A percentile compares a stretch with the other conserved stretches of the same genome.
Evolutionary conservation across 2,113 vertebrate genomes (phyloP).

Genomic region (Casuarius casuarius): DNA sequence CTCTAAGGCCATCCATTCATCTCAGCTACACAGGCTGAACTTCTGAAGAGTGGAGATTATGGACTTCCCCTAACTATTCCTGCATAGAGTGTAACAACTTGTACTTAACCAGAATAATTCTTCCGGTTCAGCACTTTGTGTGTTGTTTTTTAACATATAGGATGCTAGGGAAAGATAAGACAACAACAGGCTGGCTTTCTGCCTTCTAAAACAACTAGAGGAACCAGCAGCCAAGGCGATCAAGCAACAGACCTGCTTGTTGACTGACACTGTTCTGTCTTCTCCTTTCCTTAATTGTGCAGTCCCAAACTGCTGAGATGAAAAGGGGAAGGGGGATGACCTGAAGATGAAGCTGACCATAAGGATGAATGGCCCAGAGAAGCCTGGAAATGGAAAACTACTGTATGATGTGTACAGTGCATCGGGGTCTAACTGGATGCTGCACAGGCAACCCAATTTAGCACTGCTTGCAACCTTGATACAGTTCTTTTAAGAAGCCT

Average conservation of each 20-base stretch:
- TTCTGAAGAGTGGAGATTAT: not conserved
- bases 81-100: fast-evolving
- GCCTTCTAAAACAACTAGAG: not conserved
- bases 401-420: not conserved
- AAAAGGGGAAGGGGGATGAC: not conserved
- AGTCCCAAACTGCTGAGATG: too few relatives aligned
- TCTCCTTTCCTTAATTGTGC: not conserved
- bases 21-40: not conserved
- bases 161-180: not conserved
- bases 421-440: not conserved
- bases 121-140: not conserved
- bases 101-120: fast-evolving
- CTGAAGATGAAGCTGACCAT: not conserved
- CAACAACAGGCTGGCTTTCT: not conserved
- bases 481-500: not conserved
- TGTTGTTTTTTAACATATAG: not conserved
- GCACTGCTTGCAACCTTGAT: not conserved
- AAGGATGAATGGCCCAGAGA: not conserved
- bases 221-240: not conserved
- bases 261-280: not conserved
- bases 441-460: not conserved
- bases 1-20: not conserved
- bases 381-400: not conserved
- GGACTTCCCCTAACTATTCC: not conserved
- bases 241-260: not conserved